phyloP scores from a whole-genome alignment of 2,888 invertebrate genomes.

The Trachelus tabidus region DNA sequence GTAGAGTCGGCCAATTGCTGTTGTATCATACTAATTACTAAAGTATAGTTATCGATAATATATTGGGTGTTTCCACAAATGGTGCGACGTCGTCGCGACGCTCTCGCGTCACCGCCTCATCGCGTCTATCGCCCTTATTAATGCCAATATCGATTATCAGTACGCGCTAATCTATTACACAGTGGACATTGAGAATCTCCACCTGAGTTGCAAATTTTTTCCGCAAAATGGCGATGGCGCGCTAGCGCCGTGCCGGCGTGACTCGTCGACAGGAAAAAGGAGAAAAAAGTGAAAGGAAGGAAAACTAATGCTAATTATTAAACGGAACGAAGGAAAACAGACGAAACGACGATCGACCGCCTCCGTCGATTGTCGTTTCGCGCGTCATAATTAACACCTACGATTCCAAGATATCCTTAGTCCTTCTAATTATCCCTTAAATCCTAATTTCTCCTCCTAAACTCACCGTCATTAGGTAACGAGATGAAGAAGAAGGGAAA shows the following conservation, averaged over 20 bases:
- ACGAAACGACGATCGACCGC: slow-evolving; percentile 15
- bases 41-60: slow-evolving; percentile 34
- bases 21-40: slow-evolving; percentile 59
- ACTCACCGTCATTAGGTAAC: slow-evolving; percentile 9
- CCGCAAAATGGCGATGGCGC: background rate
- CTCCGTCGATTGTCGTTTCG: slow-evolving; percentile 17
- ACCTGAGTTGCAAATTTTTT: background rate
- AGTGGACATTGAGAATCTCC: background rate
- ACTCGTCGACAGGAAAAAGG: background rate
- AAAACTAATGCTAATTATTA: slow-evolving; percentile 1
- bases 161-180: background rate
- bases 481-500: slow-evolving; percentile 8
- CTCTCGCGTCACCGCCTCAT: slow-evolving; percentile 15
- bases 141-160: background rate
- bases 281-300: background rate
- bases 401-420: background rate
- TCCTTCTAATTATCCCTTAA: background rate
- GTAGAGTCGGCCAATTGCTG: slow-evolving; percentile 47
- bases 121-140: background rate
- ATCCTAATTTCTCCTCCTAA: background rate
- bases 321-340: background rate
- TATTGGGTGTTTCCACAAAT: slow-evolving; percentile 34
- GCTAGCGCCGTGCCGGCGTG: background rate
- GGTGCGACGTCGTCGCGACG: slow-evolving; percentile 29
- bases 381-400: background rate